A percentile compares a stretch with the other conserved stretches of the same genome.
These are phyloP conservation scores for Agrilus mali DNA, from an alignment of 2,888 invertebrate genomes.

Conservation along the genomic window DNA sequence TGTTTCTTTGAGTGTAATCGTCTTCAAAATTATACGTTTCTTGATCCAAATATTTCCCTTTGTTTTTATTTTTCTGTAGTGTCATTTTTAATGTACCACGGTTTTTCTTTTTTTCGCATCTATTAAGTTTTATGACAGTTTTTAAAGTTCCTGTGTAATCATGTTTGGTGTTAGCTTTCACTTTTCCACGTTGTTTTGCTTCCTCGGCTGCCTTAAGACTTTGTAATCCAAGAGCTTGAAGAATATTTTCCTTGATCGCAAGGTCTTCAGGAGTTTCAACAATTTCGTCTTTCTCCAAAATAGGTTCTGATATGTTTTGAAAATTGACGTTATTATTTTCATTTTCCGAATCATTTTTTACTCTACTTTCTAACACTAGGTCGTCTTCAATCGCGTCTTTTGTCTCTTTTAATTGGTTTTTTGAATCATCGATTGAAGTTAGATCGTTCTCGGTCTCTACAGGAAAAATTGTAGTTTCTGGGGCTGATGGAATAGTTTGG, in stretches of 20 bases:
- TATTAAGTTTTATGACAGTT: conserved; percentile 69
- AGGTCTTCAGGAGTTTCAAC: conserved; percentile 19
- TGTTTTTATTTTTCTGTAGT: conserved; percentile 53
- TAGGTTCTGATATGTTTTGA: conserved; percentile 4
- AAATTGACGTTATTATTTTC: no score
- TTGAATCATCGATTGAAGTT: not conserved
- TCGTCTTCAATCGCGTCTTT: conserved; percentile 6
- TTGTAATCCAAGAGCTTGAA: conserved; percentile 61
- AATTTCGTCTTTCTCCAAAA: conserved; percentile 12
- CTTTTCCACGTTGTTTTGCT: conserved; percentile 33
- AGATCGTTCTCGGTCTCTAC: no score
- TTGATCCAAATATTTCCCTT: conserved; percentile 19
- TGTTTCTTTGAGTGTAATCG: conserved; percentile 33
- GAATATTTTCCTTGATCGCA: conserved; percentile 52
- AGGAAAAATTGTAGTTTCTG: no score
- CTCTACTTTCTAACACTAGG: conserved; percentile 9
- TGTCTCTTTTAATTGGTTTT: conserved; percentile 2
- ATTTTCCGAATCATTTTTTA: not conserved
- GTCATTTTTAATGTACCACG: conserved; percentile 67
- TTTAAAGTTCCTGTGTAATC: conserved; percentile 68
- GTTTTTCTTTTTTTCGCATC: conserved; percentile 53
- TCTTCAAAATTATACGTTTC: conserved; percentile 38
- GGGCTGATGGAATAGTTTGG: no score
- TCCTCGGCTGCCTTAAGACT: conserved; percentile 64
- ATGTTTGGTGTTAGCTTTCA: conserved; percentile 16